Base-by-base conservation (phyloP, 2,888 invertebrate genomes). In the Hanleya hanleyi region DNA sequence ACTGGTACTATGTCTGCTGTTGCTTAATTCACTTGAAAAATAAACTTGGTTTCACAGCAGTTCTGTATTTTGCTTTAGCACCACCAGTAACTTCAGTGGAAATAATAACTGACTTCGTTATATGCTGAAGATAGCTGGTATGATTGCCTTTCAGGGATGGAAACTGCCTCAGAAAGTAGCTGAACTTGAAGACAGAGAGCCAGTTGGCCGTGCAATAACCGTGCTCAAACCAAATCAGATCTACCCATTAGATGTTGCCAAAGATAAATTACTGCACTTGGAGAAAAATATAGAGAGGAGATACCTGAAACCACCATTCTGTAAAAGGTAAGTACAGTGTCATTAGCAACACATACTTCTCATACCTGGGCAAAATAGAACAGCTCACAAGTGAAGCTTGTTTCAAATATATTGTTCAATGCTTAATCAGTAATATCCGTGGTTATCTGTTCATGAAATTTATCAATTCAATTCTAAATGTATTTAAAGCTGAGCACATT, bases 251-350 rank as follows among this genome's bases (percentile, higher is more conserved):
- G 91, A 93, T 88, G 91, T 94, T 91, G 92, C 94, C 87, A 93
- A 93, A 41, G 94, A 94, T 83, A 93, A 96, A 84, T 92, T 99
- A 70, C 92, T 95, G 4, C 93, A 94, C 0, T 92, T 98, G 18
- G 98, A 98, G 91, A 94, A 95, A 0, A 96, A 96, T 81, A 96
- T 98, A 69, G 98, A 98, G 91, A 92, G 97, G 82, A 92, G 98
- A 81, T 98, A 98, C 90, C 92, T 98, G 57, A 97, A 97, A 90
- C 97, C 97, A 73, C 98, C 98, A 57, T 92, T 98, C 72, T 96
- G 95, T 73, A 90, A 88, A 79, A 86, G 83, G 91, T 91, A 79
- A 81, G 86, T 79, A 57, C 12, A 4, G 57, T 57, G 22, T 4
- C n/a, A n/a, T n/a, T n/a, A n/a, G n/a, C n/a, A n/a, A n/a, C n/a